Percentiles rank a stretch among this genome's conserved stretches.
phyloP scores from a whole-genome alignment of 2,113 vertebrate species.

The Artemisiospiza belli region DNA sequence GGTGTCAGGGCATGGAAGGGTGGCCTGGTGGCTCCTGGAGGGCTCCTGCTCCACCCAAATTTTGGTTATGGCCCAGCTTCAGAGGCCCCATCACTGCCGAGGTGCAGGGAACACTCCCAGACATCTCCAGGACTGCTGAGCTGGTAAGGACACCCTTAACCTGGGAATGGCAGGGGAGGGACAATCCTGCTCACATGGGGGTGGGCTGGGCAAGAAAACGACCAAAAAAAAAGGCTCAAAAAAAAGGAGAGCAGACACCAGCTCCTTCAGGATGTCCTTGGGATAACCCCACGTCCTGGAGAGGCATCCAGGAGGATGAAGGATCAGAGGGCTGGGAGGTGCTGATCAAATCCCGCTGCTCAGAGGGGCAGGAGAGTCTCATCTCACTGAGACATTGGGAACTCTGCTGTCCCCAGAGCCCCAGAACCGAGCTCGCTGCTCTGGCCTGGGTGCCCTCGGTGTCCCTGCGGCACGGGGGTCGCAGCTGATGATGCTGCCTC shows the following conservation, averaged over 20 bases:
- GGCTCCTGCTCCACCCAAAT: not conserved
- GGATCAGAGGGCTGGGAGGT: not conserved
- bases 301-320: too few relatives aligned
- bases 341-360: not conserved
- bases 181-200: not conserved
- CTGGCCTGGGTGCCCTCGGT: not conserved
- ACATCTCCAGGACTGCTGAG: not conserved
- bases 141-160: not conserved
- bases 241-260: not conserved
- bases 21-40: not conserved
- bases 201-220: not conserved
- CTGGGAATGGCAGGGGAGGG: not conserved
- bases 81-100: fast-evolving
- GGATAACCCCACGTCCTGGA: not conserved
- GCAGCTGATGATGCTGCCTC: fast-evolving
- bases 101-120: not conserved
- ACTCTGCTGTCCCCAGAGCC: not conserved
- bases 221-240: not conserved
- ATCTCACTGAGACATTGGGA: fast-evolving
- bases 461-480: fast-evolving
- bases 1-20: not conserved
- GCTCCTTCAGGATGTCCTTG: not conserved
- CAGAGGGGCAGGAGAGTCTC: not conserved
- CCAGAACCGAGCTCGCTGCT: not conserved
- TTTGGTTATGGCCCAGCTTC: not conserved